Evolutionary conservation across 2,888 invertebrate species (phyloP), one percentile per base, ranked within the genome.

Genomic region (Orchesellides sinensis): DNA sequence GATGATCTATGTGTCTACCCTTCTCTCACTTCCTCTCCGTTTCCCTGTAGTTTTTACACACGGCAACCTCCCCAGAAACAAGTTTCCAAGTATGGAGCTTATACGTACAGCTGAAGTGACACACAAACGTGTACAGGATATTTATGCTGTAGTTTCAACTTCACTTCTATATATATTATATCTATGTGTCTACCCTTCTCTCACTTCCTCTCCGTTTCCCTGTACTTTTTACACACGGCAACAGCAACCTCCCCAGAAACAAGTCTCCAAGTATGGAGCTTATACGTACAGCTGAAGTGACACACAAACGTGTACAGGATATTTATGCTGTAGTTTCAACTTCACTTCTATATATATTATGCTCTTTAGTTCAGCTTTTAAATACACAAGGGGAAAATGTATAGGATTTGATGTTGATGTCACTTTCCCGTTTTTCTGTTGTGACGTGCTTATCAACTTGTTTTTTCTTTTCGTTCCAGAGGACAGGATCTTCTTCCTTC

Each of bases 371-470:
- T 21, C n/a, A n/a, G n/a, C n/a, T n/a, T n/a, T n/a, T n/a, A n/a
- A n/a, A n/a, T n/a, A 40, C 40, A 40, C 10, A 40, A 10, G 40
- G 10, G 40, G 10, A 40, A 14, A 2, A 14, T 2, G 2, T 40
- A 2, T 40, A n/a, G 40, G 40, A 35, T 40, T 40, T 40, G 40
- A 8, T 40, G 32, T 40, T 40, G 4, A 40, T 40, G 35, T 56
- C 59, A 52, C 54, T 25, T 27, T 35, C 27, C 0, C 59, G 17
- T 25, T 56, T 56, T 32, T 32, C 40, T 40, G n/a, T n/a, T 40
- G 29, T 61, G 27, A 23, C 59, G 45, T 61, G 72, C 52, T 61
- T 72, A 45, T 40, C 32, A 72, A 72, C 61, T 72, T 61, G 61
- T 49, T 61, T 59, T 54, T 25, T 23, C 23, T 70, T 70, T 70